Percentiles rank a stretch among this genome's conserved stretches.
phyloP scores from a whole-genome alignment of 2,113 vertebrate species.

The Coturnix japonica region DNA sequence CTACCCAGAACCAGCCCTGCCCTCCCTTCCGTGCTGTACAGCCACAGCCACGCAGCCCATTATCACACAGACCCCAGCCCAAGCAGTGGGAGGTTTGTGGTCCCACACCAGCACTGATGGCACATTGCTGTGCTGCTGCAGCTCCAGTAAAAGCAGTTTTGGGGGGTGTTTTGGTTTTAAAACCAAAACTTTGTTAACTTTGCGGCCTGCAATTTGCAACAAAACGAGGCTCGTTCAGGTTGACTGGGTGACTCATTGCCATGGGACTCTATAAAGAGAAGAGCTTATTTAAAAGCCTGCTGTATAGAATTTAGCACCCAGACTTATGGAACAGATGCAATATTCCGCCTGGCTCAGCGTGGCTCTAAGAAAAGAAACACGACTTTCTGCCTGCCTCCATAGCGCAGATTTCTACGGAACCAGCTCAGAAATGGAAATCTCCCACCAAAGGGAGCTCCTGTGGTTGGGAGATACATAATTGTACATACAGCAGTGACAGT shows the following conservation, averaged over 20 bases:
- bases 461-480: too few species aligned
- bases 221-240: background rate
- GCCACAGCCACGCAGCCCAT: background rate
- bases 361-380: constrained; percentile 32
- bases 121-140: fast-evolving
- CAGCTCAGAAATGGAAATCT: background rate
- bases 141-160: background rate
- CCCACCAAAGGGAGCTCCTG: background rate
- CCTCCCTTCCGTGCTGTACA: background rate
- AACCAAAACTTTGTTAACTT: too few species aligned
- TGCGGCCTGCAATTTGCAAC: background rate
- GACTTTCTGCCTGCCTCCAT: background rate
- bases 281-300: background rate
- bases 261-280: background rate
- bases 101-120: fast-evolving
- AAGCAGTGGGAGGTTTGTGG: background rate
- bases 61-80: background rate
- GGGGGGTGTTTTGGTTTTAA: background rate
- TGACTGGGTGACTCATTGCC: constrained; percentile 1
- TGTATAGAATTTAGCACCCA: background rate
- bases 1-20: fast-evolving
- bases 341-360: background rate
- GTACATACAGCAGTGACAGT: background rate
- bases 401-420: background rate
- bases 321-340: constrained; percentile 23